Evolutionary conservation across 2,797 vertebrate species (phyloP), one percentile per base, ranked within the genome.

Genomic region (Garrulus glandarius): DNA sequence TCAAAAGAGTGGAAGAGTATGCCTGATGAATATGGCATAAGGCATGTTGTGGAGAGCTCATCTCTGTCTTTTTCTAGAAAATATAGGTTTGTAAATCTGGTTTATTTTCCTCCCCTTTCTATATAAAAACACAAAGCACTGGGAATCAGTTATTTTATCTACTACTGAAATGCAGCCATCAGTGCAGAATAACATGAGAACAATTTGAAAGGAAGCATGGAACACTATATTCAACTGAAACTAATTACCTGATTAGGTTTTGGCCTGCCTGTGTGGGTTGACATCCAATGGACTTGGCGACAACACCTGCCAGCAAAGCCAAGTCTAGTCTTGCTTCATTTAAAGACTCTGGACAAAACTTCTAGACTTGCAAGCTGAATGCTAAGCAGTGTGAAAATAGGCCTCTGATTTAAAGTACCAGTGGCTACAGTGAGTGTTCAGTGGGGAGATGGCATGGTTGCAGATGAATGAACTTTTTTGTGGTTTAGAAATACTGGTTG

Each of bases 181-280:
- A 82, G 80, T 64, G 67, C 77, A 70, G 63, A 82, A 82, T 93
- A 94, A 93, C 83, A 94, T 61, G 74, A 88, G 85, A 95, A 82
- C 55, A 68, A 16, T 92, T 92, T 94, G 87, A 94, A 92, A 93
- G 93, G 83, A 93, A 94, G 92, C 26, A 3, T 95, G 95, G 95
- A 96, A 96, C 95, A 43, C 95, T 92, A 80, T 89, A 94, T 94
- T 96, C 93, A 94, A 93, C 95, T 97, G 97, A 92, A 95, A 96
- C 95, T 96, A 97, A 96, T 96, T 96, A 97, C 91, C 84, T 96
- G 89, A 96, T 96, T 97, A 96, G 95, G 77, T 94, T 97, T 96
- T 97, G 96, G 97, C 92, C 81, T 94, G 86, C 52, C 43, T 86
- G 13, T 82, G 63, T 86, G 81, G 87, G 70, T 97, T 97, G 91